Percentiles rank a stretch among this genome's conserved stretches.
Conservation (phyloP, 2,113 vertebrate genomes). For the Menura novaehollandiae region DNA sequence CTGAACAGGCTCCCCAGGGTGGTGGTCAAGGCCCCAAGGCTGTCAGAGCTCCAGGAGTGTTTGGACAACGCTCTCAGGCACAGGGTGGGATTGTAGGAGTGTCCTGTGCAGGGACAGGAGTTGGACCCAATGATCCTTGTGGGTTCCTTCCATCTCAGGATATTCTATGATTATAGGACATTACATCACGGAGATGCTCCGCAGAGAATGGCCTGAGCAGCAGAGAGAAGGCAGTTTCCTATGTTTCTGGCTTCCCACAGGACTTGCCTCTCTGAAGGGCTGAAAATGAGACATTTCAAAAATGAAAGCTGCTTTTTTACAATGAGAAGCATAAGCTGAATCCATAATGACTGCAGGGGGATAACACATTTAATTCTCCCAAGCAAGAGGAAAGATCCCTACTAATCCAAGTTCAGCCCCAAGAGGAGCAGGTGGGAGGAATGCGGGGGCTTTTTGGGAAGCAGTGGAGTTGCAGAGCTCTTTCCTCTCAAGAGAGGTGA, state of each 20-base stretch:
- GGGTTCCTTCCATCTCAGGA: not conserved
- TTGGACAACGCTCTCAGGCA: not conserved
- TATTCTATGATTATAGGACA: not conserved
- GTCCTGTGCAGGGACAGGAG: not conserved
- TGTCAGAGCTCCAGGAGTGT: not conserved
- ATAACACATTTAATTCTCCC: constrained; percentile 39
- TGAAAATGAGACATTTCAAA: not conserved
- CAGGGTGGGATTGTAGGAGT: not conserved
- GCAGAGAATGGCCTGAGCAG: not conserved
- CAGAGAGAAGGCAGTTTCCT: not conserved
- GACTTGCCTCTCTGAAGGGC: not conserved
- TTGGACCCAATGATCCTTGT: not conserved
- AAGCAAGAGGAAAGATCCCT: constrained; percentile 21
- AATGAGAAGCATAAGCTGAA: not conserved
- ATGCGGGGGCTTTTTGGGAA: not conserved
- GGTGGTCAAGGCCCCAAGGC: not conserved
- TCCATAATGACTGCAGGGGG: not conserved
- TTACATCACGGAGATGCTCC: not conserved
- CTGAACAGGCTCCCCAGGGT: not conserved
- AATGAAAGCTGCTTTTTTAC: constrained; percentile 14
- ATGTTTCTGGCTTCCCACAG: not conserved
- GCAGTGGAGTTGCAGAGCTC: not conserved
- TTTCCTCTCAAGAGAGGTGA: not conserved
- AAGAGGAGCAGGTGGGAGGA: not conserved
- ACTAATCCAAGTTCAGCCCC: not conserved